Evolutionary conservation across 2,888 invertebrate species (phyloP).

Genomic region (Drosophila eohydei): DNA sequence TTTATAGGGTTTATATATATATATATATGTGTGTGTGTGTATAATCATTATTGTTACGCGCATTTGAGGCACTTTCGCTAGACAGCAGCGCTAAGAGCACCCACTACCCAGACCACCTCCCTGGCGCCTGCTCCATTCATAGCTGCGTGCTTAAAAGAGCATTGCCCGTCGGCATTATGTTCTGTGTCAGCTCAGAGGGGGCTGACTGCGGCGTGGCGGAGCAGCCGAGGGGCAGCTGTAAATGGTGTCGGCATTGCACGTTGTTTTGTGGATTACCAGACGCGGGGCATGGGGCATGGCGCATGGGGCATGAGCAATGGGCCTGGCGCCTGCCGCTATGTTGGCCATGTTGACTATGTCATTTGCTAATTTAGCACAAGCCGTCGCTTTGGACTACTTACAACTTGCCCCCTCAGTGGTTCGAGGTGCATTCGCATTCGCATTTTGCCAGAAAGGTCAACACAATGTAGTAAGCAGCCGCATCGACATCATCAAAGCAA

Average conservation of each 20-base stretch:
- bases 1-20: constrained; percentile 33
- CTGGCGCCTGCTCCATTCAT: constrained; percentile 44
- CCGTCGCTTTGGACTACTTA: constrained; percentile 64
- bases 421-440: constrained; percentile 65
- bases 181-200: constrained; percentile 73
- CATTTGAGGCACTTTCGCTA: constrained; percentile 70
- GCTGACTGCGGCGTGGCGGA: background rate
- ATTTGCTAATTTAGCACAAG: constrained; percentile 80
- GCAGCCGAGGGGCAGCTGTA: constrained; percentile 27
- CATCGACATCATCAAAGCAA: constrained; percentile 58
- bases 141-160: constrained; percentile 79
- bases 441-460: constrained; percentile 68
- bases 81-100: constrained; percentile 42
- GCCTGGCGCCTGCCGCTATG: constrained; percentile 39
- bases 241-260: constrained; percentile 71
- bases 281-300: constrained; percentile 17
- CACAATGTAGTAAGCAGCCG: constrained; percentile 44
- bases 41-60: constrained; percentile 74
- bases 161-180: constrained; percentile 82
- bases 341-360: constrained; percentile 79
- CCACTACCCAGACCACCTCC: constrained; percentile 19
- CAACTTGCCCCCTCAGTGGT: constrained; percentile 42
- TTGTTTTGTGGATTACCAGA: constrained; percentile 77
- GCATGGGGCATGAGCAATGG: background rate
- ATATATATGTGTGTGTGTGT: constrained; percentile 45